Evolutionary conservation across 2,797 vertebrate genomes (phyloP), one percentile per base, ranked within the genome.

Genomic region (Cetoscarus ocellatus): DNA sequence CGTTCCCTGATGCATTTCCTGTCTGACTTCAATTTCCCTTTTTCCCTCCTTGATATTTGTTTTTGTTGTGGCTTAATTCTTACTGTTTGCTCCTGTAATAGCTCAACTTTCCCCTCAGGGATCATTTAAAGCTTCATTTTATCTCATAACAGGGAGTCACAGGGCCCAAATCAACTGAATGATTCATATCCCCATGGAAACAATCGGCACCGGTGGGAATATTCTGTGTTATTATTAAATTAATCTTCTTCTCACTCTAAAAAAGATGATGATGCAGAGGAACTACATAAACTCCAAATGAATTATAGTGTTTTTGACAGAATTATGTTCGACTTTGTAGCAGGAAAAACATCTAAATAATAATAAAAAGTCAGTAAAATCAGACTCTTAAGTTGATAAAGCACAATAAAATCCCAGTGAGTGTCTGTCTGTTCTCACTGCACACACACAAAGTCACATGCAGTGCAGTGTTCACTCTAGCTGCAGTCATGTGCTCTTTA

Each of bases 161-260:
- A 10, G 40, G 39, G 58, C 66, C 61, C 47, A 10, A 55, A 77
- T 73, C 68, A 72, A 76, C 64, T 38, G 40, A 80, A 67, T 54
- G 76, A 84, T 79, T 81, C 74, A 69, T 68, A 67, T 87, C 76
- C 80, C 88, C 55, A 51, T 83, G 70, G 85, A 82, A 85, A 76
- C 72, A 43, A 62, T 67, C 36, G 0, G 54, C 53, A 55, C 67
- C 67, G 8, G 48, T 39, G 77, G 82, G 72, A 86, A 73, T 80
- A 64, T 55, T 67, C 67, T 52, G 67, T 43, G 47, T 67, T 80
- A 67, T 70, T 70, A 67, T 77, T 57, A 58, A 80, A 75, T 73
- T 50, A 73, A 65, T 77, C 52, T 82, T 77, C 55, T 67, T 43
- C 63, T 67, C 66, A 68, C 70, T 82, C 55, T 47, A 56, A 52